Evolutionary conservation across 2,113 vertebrate species (phyloP).

Genomic region (Platysteira castanea): DNA sequence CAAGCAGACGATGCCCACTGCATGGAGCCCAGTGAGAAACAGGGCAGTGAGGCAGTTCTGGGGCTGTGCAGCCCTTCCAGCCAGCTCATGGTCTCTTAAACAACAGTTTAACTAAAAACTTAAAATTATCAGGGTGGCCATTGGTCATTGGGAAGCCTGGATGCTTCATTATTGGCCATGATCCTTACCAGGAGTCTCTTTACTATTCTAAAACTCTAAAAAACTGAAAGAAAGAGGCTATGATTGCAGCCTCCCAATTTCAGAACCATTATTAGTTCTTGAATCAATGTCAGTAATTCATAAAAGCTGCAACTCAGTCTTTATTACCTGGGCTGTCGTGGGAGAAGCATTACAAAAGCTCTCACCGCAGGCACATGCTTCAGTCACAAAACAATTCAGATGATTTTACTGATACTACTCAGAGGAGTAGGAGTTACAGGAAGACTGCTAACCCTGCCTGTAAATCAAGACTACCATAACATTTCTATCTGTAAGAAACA

Average conservation of each 20-base stretch:
- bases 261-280: neutral
- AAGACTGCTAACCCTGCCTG: neutral
- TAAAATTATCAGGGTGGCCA: neutral
- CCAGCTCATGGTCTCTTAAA: fast-evolving
- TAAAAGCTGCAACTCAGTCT: neutral
- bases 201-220: neutral
- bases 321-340: neutral
- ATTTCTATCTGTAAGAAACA: constrained; percentile 17
- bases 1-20: neutral
- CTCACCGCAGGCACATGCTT: neutral
- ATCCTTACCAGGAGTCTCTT: neutral
- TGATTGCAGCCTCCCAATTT: neutral
- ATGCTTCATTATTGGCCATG: neutral
- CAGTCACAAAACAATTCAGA: neutral
- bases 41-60: neutral
- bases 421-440: neutral
- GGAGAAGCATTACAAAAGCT: neutral
- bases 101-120: neutral
- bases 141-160: neutral
- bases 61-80: neutral
- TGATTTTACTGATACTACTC: neutral
- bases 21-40: fast-evolving
- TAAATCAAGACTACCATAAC: constrained; percentile 31
- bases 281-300: neutral
- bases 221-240: neutral